These are phyloP conservation scores for Drosophila merina DNA, from an alignment of 2,888 invertebrate genomes.

Conservation along the genomic window DNA sequence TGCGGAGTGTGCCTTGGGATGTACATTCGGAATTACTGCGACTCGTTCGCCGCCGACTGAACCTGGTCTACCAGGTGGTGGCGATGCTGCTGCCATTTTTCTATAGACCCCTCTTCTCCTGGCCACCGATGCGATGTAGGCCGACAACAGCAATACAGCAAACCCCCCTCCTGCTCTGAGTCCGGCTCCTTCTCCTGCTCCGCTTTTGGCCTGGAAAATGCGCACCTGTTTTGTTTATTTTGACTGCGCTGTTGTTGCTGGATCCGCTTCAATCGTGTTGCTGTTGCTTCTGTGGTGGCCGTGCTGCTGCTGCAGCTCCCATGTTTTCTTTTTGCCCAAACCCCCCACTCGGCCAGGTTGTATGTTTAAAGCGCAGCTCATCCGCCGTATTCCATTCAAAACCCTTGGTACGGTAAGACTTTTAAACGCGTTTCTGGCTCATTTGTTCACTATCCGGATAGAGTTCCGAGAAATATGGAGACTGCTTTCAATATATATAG, in stretches of 20 bases:
- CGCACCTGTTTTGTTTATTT: slow-evolving; percentile 76
- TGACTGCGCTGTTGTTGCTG: slow-evolving; percentile 49
- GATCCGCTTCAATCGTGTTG: slow-evolving; percentile 37
- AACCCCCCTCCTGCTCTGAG: slow-evolving; percentile 31
- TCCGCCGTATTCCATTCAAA: background rate
- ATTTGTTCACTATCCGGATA: slow-evolving; percentile 30
- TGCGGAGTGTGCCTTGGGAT: slow-evolving; percentile 12
- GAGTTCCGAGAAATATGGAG: too few species aligned
- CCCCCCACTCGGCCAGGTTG: slow-evolving; percentile 40
- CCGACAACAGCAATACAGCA: slow-evolving; percentile 60
- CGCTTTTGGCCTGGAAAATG: slow-evolving; percentile 57
- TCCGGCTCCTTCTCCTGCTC: background rate
- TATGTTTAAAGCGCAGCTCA: slow-evolving; percentile 64
- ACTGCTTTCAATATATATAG: too few species aligned
- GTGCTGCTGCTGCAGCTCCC: slow-evolving; percentile 8
- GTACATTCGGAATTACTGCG: slow-evolving; percentile 51
- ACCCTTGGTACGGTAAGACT: slow-evolving; percentile 27
- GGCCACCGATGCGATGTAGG: slow-evolving; percentile 50
- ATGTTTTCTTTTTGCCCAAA: slow-evolving; percentile 46
- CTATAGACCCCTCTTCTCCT: slow-evolving; percentile 47
- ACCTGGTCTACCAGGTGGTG: slow-evolving; percentile 35
- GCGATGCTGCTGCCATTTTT: slow-evolving; percentile 27
- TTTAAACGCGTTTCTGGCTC: slow-evolving; percentile 43
- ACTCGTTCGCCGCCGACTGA: slow-evolving; percentile 63
- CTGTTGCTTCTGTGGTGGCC: slow-evolving; percentile 31